Percentiles rank a stretch among this genome's conserved stretches.
Evolutionary conservation across 2,888 invertebrate species (phyloP).

Genomic region (Hyalella azteca): DNA sequence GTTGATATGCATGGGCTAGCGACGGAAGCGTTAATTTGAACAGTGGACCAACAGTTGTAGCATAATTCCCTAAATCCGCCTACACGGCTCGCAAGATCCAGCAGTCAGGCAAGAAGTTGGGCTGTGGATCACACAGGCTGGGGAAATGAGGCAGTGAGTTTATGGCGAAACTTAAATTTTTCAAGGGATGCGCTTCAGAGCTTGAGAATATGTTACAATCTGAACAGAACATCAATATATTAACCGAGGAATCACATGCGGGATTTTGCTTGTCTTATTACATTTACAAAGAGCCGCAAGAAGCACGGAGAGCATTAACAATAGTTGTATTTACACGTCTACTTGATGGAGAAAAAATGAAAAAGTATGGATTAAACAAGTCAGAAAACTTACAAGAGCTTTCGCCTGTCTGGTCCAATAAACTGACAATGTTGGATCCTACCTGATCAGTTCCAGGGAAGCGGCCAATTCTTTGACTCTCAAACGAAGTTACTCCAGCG

Average conservation of each 20-base stretch:
- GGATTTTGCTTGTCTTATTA: too few species aligned
- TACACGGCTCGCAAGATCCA: not conserved
- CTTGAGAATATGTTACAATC: too few species aligned
- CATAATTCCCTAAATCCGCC: constrained; percentile 2
- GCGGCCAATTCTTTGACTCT: not conserved
- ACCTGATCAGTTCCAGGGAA: not conserved
- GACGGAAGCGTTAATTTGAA: constrained; percentile 21
- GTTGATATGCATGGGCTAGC: constrained; percentile 5
- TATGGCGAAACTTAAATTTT: too few species aligned
- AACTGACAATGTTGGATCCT: not conserved
- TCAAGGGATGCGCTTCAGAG: too few species aligned
- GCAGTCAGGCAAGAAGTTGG: not conserved
- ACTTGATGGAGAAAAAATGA: not conserved
- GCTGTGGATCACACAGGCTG: not conserved
- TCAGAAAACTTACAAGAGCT: not conserved
- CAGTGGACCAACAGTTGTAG: constrained; percentile 14
- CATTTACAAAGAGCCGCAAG: too few species aligned
- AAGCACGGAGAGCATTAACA: too few species aligned
- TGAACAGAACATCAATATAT: too few species aligned
- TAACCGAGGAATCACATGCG: too few species aligned
- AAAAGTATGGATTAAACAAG: not conserved
- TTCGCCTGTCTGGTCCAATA: not conserved
- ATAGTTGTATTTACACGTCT: not conserved
- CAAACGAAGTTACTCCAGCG: constrained; percentile 13
- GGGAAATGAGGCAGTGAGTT: not conserved